Percentiles rank a stretch among this genome's conserved stretches.
Conservation (phyloP, 2,888 invertebrate genomes). For the Odontocerum albicorne region DNA sequence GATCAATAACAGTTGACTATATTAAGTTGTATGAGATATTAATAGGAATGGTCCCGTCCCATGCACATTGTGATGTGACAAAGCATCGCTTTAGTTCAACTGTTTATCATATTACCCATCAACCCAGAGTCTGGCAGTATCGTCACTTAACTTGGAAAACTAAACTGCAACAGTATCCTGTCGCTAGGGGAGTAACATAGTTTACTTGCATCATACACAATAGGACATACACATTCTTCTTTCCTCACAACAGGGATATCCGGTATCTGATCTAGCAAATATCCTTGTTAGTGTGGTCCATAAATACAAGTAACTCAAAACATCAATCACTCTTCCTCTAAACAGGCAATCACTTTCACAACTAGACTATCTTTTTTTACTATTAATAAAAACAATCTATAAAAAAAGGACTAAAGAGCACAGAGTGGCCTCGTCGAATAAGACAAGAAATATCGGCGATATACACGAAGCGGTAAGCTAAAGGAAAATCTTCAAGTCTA, state of each 20-base stretch:
- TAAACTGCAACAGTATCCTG: neutral
- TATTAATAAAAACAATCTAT: constrained; percentile 27
- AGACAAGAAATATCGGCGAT: constrained; percentile 35
- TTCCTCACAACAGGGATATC: neutral
- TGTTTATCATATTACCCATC: constrained; percentile 24
- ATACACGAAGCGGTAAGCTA: constrained; percentile 21
- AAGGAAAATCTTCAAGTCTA: constrained; percentile 13
- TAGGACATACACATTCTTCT: constrained; percentile 5
- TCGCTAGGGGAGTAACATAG: constrained; percentile 3
- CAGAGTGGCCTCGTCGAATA: constrained; percentile 22
- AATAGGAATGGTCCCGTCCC: constrained; percentile 3
- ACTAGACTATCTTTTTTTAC: constrained; percentile 22
- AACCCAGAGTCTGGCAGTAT: constrained; percentile 31
- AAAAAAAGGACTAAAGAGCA: constrained; percentile 31
- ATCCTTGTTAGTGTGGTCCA: neutral
- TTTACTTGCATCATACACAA: constrained; percentile 12
- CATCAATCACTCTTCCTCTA: constrained; percentile 26
- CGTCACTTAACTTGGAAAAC: constrained; percentile 15
- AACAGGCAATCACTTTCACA: constrained; percentile 21
- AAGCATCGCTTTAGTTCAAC: constrained; percentile 6
- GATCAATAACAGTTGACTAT: constrained; percentile 10
- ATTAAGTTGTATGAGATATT: neutral
- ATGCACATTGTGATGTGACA: constrained; percentile 2
- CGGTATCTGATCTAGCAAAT: neutral
- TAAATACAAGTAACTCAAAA: constrained; percentile 4